A percentile compares a stretch with the other conserved stretches of the same genome.
Evolutionary conservation across 2,113 vertebrate species (phyloP).

Genomic region (Sorex fumeus): DNA sequence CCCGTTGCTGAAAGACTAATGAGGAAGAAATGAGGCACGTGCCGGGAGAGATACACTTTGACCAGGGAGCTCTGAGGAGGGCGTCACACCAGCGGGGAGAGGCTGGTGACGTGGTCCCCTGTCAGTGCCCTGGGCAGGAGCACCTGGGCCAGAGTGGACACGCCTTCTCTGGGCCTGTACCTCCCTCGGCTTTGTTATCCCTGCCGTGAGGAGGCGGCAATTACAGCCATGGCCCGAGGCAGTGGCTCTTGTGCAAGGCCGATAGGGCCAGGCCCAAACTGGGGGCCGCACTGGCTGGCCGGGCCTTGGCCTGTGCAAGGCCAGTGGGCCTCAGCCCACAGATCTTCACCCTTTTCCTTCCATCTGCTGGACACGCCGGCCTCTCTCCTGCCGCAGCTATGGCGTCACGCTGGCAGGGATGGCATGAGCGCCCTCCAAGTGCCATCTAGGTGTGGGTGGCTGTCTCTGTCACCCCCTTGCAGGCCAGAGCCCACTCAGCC

Average conservation of each 20-base stretch:
- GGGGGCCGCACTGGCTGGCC: neutral
- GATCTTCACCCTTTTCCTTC: too few relatives aligned
- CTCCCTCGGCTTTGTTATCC: constrained; percentile 56
- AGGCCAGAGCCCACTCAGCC: too few relatives aligned
- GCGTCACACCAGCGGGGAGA: neutral
- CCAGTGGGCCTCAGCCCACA: too few relatives aligned
- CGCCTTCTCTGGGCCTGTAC: neutral
- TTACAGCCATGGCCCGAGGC: neutral
- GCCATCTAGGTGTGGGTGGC: too few relatives aligned
- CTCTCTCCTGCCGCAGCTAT: neutral
- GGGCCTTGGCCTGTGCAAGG: neutral
- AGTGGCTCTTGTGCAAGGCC: neutral
- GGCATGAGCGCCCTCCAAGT: too few relatives aligned
- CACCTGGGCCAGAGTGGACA: constrained; percentile 48
- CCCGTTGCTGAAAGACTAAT: neutral
- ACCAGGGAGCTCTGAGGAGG: neutral
- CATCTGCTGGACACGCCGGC: neutral
- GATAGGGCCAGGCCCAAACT: neutral
- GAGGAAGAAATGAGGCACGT: neutral
- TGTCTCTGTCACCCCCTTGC: too few relatives aligned
- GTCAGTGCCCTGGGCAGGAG: neutral
- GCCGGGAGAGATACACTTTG: neutral
- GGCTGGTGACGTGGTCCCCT: neutral
- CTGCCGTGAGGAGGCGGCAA: constrained; percentile 19
- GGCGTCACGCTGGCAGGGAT: neutral